These are phyloP conservation scores for Temnothorax rugatulus DNA, from an alignment of 2,888 invertebrate species.

Conservation along the genomic window DNA sequence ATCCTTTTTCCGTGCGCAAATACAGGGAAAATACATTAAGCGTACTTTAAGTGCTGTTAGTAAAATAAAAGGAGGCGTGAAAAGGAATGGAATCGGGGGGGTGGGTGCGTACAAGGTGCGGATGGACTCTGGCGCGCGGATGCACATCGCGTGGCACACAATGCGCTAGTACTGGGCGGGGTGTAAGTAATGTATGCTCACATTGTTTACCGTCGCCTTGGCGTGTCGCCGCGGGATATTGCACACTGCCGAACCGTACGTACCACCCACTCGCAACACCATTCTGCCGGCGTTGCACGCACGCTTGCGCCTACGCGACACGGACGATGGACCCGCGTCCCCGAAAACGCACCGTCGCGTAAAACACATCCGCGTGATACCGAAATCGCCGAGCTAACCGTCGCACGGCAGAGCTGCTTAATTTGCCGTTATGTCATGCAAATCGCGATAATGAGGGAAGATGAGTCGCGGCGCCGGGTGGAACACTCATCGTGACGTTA, in stretches of 20 bases:
- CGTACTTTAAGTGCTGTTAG: neutral
- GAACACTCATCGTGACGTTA: slow-evolving; percentile 17
- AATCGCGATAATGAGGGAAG: slow-evolving; percentile 63
- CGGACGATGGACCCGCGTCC: neutral
- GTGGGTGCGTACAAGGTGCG: slow-evolving; percentile 52
- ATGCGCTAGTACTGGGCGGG: slow-evolving; percentile 75
- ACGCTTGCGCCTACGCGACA: slow-evolving; percentile 54
- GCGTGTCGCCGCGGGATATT: slow-evolving; percentile 75
- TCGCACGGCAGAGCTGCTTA: slow-evolving; percentile 29
- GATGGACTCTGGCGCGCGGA: slow-evolving; percentile 54
- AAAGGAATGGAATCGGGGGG: neutral
- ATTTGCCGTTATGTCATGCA: slow-evolving; percentile 65
- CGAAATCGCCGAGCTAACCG: slow-evolving; percentile 22
- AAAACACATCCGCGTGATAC: slow-evolving; percentile 35
- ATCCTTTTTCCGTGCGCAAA: neutral
- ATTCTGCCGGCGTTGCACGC: neutral
- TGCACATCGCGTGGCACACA: slow-evolving; percentile 67
- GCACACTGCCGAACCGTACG: slow-evolving; percentile 68
- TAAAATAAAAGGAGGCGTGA: slow-evolving; percentile 7
- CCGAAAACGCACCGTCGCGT: slow-evolving; percentile 22
- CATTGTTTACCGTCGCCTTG: slow-evolving; percentile 81
- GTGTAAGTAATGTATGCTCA: slow-evolving; percentile 80
- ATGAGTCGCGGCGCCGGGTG: slow-evolving; percentile 1
- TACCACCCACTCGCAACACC: slow-evolving; percentile 54
- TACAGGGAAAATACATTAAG: slow-evolving; percentile 16